Conservation (phyloP, 2,888 invertebrate genomes). For the Oxystoma pomonae region DNA sequence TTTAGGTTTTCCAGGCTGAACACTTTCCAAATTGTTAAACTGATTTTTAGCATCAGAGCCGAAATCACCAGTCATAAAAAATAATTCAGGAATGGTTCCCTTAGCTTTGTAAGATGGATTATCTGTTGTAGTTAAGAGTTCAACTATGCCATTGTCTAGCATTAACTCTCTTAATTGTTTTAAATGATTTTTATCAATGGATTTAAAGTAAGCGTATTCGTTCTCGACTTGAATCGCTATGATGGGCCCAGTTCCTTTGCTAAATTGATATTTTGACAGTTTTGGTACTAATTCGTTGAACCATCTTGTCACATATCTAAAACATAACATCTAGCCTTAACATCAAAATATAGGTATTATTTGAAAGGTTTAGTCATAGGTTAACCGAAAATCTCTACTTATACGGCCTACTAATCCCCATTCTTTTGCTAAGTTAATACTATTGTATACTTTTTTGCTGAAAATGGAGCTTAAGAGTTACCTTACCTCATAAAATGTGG, state of each 20-base stretch:
- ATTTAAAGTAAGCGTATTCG: constrained; percentile 47
- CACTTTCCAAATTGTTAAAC: constrained; percentile 42
- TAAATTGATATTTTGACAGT: constrained; percentile 52
- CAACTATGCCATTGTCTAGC: constrained; percentile 42
- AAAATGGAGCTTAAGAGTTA: too few relatives aligned
- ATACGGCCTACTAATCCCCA: too few relatives aligned
- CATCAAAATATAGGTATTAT: too few relatives aligned
- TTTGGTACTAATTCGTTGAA: constrained; percentile 50
- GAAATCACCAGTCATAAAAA: constrained; percentile 53
- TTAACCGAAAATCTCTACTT: too few relatives aligned
- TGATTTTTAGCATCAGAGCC: constrained; percentile 44
- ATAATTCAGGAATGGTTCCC: constrained; percentile 39
- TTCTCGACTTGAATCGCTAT: constrained; percentile 87
- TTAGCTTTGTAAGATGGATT: constrained; percentile 34
- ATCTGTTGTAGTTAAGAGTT: constrained; percentile 54
- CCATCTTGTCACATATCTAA: constrained; percentile 40
- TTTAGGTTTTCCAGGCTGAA: constrained; percentile 52
- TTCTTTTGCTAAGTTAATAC: too few relatives aligned
- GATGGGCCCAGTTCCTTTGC: constrained; percentile 73
- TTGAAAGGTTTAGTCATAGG: too few relatives aligned
- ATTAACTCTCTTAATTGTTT: constrained; percentile 43
- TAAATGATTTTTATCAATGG: constrained; percentile 46
- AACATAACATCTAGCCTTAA: too few relatives aligned
- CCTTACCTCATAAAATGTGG: too few relatives aligned
- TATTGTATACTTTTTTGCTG: too few relatives aligned